phyloP scores from a whole-genome alignment of 2,888 invertebrate species.

The Phortica magna region DNA sequence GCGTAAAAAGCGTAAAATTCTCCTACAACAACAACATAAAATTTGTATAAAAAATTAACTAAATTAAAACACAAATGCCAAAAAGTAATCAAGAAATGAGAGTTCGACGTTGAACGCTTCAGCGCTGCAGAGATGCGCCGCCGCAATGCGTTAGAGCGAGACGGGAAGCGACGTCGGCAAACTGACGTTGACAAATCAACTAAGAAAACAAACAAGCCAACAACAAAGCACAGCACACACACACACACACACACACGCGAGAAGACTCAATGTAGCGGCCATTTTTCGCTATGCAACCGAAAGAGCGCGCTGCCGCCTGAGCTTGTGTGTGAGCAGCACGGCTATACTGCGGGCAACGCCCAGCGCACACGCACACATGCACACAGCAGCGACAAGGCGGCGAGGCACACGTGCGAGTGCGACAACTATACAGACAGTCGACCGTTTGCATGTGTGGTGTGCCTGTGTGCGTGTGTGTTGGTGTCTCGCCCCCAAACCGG shows the following conservation, averaged over 20 bases:
- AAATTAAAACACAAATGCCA: constrained; percentile 40
- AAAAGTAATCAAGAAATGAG: constrained; percentile 9
- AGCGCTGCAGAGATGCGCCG: not conserved
- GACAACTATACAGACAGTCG: constrained; percentile 52
- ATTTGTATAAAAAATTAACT: constrained; percentile 29
- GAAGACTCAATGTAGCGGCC: constrained; percentile 50
- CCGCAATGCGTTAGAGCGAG: constrained; percentile 40
- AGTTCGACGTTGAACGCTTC: not conserved
- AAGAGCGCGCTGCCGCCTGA: constrained; percentile 16
- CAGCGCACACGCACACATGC: constrained; percentile 35
- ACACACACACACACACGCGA: constrained; percentile 2
- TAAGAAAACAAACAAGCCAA: constrained; percentile 58
- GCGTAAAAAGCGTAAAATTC: constrained; percentile 37
- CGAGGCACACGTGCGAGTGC: constrained; percentile 33
- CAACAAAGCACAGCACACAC: not conserved
- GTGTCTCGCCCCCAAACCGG: not conserved
- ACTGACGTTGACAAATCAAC: constrained; percentile 62
- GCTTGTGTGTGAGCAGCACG: constrained; percentile 48
- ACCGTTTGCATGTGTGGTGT: not conserved
- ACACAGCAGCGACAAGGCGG: constrained; percentile 36
- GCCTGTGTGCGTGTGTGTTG: constrained; percentile 25
- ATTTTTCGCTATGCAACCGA: constrained; percentile 57
- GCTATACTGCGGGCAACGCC: constrained; percentile 52
- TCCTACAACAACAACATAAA: not conserved
- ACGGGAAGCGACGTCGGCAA: constrained; percentile 31